A percentile compares a stretch with the other conserved stretches of the same genome.
Conservation (phyloP, 2,888 invertebrate species). For the Leptopterna dolabrata region DNA sequence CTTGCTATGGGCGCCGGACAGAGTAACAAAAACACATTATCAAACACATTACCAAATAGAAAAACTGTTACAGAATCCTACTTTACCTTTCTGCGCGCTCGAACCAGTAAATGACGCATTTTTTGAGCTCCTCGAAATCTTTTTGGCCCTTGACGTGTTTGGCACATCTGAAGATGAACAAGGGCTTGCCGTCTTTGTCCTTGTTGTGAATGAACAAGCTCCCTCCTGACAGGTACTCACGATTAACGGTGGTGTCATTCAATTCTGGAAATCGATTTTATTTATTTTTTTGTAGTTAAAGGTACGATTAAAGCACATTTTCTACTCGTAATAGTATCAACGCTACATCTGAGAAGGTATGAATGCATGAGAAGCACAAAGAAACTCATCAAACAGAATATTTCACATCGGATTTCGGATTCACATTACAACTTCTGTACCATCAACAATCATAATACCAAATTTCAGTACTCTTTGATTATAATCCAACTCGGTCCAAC, state of each 20-base stretch:
- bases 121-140: constrained; percentile 81
- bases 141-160: constrained; percentile 82
- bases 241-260: constrained; percentile 73
- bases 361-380: too few relatives aligned
- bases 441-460: too few relatives aligned
- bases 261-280: constrained; percentile 72
- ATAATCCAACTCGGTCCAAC: too few relatives aligned
- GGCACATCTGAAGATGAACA: constrained; percentile 85
- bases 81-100: constrained; percentile 78
- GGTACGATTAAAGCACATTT: constrained; percentile 55
- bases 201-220: constrained; percentile 80
- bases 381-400: too few relatives aligned
- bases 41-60: too few relatives aligned
- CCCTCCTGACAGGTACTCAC: constrained; percentile 81
- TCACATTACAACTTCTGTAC: too few relatives aligned
- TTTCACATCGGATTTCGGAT: too few relatives aligned
- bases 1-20: too few relatives aligned
- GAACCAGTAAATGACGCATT: constrained; percentile 87
- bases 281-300: constrained; percentile 59
- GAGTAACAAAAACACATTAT: too few relatives aligned
- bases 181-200: constrained; percentile 82
- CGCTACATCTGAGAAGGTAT: background rate
- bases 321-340: background rate
- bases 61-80: too few relatives aligned
- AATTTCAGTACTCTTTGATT: too few relatives aligned